Percentiles rank a stretch among this genome's conserved stretches.
phyloP scores from a whole-genome alignment of 2,888 invertebrate genomes.

The Camponotus fellah region DNA sequence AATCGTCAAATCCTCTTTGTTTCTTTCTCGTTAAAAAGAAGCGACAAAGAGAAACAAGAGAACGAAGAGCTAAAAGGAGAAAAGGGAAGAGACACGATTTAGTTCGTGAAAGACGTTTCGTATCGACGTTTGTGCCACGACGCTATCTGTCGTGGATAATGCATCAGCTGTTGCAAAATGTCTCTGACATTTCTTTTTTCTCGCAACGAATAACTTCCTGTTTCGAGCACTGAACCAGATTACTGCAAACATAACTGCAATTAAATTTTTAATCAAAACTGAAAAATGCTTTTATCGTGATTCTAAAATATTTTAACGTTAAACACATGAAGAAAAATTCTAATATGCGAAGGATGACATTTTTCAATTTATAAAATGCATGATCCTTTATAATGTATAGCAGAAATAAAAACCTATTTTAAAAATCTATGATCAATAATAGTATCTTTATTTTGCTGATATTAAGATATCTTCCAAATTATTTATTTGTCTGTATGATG shows the following conservation, averaged over 20 bases:
- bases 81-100: conserved; percentile 56
- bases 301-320: neutral
- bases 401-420: neutral
- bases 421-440: neutral
- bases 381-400: neutral
- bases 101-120: conserved; percentile 63
- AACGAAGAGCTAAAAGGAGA: conserved; percentile 23
- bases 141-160: conserved; percentile 76
- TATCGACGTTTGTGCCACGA: conserved; percentile 74
- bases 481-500: neutral
- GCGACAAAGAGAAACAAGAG: conserved; percentile 7
- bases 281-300: neutral
- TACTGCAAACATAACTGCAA: conserved; percentile 23
- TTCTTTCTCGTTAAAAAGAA: neutral
- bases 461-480: neutral
- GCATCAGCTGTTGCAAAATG: conserved; percentile 72
- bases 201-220: conserved; percentile 19
- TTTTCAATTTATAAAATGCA: neutral
- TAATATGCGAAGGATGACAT: neutral
- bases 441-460: neutral
- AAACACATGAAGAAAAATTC: neutral
- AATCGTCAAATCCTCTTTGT: neutral
- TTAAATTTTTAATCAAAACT: conserved; percentile 37
- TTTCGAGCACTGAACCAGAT: conserved; percentile 30
- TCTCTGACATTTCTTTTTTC: conserved; percentile 59